Percentiles rank a stretch among this genome's conserved stretches.
Evolutionary conservation across 2,113 vertebrate species (phyloP).

Genomic region (Notothenia coriiceps): DNA sequence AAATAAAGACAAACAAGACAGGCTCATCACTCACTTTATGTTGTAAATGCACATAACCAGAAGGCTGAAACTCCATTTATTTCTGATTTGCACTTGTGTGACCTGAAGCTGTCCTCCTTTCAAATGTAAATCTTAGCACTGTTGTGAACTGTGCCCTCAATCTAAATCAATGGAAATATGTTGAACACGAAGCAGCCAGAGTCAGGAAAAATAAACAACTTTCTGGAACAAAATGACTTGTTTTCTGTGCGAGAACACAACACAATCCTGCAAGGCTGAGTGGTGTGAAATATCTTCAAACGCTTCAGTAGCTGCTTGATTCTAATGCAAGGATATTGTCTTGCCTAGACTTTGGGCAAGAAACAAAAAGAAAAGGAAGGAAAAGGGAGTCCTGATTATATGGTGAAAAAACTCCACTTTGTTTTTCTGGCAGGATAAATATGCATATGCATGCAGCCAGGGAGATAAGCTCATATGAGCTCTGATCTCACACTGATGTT

Average conservation of each 20-base stretch:
- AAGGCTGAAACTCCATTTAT: constrained; percentile 13
- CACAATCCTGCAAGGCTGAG: constrained; percentile 19
- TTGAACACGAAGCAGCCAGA: constrained; percentile 21
- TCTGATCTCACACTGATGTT: constrained; percentile 38
- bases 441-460: constrained; percentile 38
- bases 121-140: constrained; percentile 16
- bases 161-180: constrained; percentile 44
- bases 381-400: constrained; percentile 2
- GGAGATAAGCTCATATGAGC: constrained; percentile 15
- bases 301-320: constrained; percentile 22
- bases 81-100: constrained; percentile 22
- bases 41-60: constrained; percentile 27
- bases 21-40: constrained; percentile 24
- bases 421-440: constrained; percentile 29
- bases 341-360: not conserved
- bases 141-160: constrained; percentile 27
- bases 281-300: constrained; percentile 39
- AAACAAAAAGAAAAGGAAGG: constrained; percentile 16
- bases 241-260: constrained; percentile 36
- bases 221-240: constrained; percentile 15
- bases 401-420: not conserved
- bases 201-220: not conserved
- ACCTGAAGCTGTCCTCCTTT: constrained; percentile 32
- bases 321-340: constrained; percentile 29
- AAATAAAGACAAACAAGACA: constrained; percentile 11